Conservation (phyloP, 2,797 vertebrate genomes). For the Falco peregrinus region DNA sequence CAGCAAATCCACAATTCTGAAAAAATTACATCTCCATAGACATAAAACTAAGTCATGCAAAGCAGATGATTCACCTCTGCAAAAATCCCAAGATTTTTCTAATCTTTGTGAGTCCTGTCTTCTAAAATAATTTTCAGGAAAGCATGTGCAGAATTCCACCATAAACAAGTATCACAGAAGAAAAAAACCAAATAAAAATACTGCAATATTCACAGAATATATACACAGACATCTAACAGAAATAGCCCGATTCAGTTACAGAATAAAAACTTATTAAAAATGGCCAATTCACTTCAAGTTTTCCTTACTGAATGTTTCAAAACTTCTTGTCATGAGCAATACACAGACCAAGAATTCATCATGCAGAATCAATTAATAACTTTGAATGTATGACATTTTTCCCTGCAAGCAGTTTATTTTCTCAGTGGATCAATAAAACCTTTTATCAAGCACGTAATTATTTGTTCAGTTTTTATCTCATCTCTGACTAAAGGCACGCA, state of each 20-base stretch:
- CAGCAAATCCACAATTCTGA: background rate
- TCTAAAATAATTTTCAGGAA: background rate
- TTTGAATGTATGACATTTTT: background rate
- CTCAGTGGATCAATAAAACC: slow-evolving; percentile 16
- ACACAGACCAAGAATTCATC: background rate
- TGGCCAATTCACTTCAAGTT: background rate
- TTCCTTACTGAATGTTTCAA: background rate
- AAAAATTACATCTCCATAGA: background rate
- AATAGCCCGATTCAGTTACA: background rate
- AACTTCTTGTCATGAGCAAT: background rate
- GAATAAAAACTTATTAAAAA: background rate
- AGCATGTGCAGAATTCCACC: background rate
- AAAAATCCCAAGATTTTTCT: background rate
- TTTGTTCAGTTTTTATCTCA: background rate
- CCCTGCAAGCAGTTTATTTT: background rate
- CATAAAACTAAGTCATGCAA: background rate
- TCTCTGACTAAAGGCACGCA: background rate
- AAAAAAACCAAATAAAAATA: fast-evolving
- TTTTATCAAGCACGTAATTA: slow-evolving; percentile 1
- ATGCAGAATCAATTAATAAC: background rate
- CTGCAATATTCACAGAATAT: background rate
- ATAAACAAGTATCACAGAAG: background rate
- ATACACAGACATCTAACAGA: background rate
- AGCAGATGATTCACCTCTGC: background rate
- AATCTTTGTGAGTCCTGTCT: background rate